Evolutionary conservation across 2,113 vertebrate species (phyloP).

Genomic region (Martes martes): DNA sequence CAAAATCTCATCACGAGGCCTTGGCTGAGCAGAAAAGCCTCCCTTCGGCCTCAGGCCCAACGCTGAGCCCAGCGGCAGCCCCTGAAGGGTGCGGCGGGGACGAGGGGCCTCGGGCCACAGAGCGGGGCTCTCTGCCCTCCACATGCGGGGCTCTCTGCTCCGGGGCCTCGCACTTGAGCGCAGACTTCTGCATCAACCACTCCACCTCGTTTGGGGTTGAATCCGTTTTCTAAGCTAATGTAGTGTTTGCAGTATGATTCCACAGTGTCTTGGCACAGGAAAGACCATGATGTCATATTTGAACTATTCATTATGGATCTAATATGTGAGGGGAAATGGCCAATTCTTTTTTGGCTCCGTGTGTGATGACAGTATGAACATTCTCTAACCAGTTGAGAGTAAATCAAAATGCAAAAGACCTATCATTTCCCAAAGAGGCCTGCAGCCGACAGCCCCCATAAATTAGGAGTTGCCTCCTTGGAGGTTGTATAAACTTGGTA

Average conservation of each 20-base stretch:
- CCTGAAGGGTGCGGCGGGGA: background rate
- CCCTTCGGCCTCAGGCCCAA: background rate
- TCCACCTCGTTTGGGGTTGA: slow-evolving; percentile 16
- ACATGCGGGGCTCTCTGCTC: background rate
- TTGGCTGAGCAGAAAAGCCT: background rate
- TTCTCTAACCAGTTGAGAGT: slow-evolving; percentile 41
- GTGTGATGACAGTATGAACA: slow-evolving; percentile 3
- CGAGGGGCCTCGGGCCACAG: background rate
- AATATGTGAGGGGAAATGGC: slow-evolving; percentile 64
- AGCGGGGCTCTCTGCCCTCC: background rate
- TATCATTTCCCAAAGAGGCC: slow-evolving; percentile 21
- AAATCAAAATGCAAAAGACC: slow-evolving; percentile 52
- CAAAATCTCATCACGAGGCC: background rate
- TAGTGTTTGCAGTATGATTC: slow-evolving; percentile 50
- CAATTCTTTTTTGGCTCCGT: slow-evolving; percentile 28
- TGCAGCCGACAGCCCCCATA: background rate
- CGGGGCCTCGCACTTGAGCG: background rate
- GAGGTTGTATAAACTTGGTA: background rate
- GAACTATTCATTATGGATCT: slow-evolving; percentile 68
- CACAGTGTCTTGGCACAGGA: slow-evolving; percentile 54
- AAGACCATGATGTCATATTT: slow-evolving; percentile 54
- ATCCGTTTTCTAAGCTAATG: slow-evolving; percentile 39
- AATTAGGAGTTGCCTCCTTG: background rate
- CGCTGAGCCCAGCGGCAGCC: background rate
- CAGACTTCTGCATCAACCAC: background rate